These are phyloP conservation scores for Pedicia rivosa DNA, from an alignment of 2,888 invertebrate species.

Conservation along the genomic window DNA sequence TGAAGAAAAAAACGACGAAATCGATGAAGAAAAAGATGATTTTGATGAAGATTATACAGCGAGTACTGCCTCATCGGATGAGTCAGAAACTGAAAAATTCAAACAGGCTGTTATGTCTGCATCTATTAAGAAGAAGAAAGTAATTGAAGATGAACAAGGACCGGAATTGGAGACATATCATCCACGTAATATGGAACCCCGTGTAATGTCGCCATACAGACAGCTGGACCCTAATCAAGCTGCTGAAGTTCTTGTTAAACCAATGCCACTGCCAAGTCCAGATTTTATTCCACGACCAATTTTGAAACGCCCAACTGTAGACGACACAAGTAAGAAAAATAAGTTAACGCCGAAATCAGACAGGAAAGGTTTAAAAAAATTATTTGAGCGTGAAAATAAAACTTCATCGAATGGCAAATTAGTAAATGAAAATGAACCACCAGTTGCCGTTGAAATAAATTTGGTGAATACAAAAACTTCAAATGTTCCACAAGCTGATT, in stretches of 20 bases:
- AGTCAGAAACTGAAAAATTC: slow-evolving; percentile 27
- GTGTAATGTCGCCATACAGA: slow-evolving; percentile 16
- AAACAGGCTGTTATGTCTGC: slow-evolving; percentile 28
- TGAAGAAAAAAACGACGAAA: slow-evolving; percentile 21
- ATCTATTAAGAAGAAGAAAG: slow-evolving; percentile 12
- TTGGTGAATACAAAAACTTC: slow-evolving; percentile 23
- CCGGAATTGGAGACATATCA: slow-evolving; percentile 52
- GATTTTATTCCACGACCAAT: slow-evolving; percentile 67
- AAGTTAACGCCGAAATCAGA: slow-evolving; percentile 10
- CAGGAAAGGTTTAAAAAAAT: slow-evolving; percentile 18
- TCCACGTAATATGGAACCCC: slow-evolving; percentile 37
- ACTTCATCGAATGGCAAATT: slow-evolving; percentile 8
- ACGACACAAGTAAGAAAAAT: slow-evolving; percentile 22
- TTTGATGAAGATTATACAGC: slow-evolving; percentile 46
- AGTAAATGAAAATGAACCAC: not conserved
- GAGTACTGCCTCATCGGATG: slow-evolving; percentile 39
- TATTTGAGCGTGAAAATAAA: slow-evolving; percentile 12
- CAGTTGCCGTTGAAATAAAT: not conserved
- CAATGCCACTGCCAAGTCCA: slow-evolving; percentile 45
- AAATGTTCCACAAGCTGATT: slow-evolving; percentile 14
- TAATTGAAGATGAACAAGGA: slow-evolving; percentile 14
- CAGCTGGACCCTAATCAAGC: slow-evolving; percentile 35
- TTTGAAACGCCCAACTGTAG: slow-evolving; percentile 41
- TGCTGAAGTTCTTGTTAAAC: slow-evolving; percentile 41
- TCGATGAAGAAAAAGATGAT: slow-evolving; percentile 20